A percentile compares a stretch with the other conserved stretches of the same genome.
phyloP scores from a whole-genome alignment of 2,797 vertebrate species.

The Coilia nasus region DNA sequence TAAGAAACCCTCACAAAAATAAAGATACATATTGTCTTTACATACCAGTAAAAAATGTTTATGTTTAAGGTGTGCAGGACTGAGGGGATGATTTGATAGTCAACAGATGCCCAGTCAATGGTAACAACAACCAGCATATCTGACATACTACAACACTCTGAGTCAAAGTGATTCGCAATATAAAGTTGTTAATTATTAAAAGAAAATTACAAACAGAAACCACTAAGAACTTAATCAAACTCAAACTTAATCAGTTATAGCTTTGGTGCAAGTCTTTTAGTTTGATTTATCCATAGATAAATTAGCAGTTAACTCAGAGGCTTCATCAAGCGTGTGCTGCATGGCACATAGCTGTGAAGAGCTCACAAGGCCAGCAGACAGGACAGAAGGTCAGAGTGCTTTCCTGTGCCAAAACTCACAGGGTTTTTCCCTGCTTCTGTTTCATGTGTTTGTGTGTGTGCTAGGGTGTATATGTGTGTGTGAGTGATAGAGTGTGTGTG shows the following conservation, averaged over 20 bases:
- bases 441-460: conserved; percentile 39
- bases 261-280: background rate
- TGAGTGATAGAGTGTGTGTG: background rate
- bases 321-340: background rate
- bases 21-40: background rate
- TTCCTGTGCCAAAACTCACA: conserved; percentile 76
- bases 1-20: background rate
- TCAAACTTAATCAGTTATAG: background rate
- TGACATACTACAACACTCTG: background rate
- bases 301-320: background rate
- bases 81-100: too few relatives aligned
- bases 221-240: background rate
- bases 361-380: conserved; percentile 68
- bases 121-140: background rate
- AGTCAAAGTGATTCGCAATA: background rate
- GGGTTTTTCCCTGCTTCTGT: conserved; percentile 63
- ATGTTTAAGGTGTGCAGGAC: background rate
- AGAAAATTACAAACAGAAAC: background rate
- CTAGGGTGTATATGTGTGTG: background rate
- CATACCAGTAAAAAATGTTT: background rate
- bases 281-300: background rate
- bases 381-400: conserved; percentile 79
- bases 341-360: conserved; percentile 15
- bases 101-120: background rate
- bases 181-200: background rate